phyloP scores from a whole-genome alignment of 2,797 vertebrate species.

The Scolopax rusticola region DNA sequence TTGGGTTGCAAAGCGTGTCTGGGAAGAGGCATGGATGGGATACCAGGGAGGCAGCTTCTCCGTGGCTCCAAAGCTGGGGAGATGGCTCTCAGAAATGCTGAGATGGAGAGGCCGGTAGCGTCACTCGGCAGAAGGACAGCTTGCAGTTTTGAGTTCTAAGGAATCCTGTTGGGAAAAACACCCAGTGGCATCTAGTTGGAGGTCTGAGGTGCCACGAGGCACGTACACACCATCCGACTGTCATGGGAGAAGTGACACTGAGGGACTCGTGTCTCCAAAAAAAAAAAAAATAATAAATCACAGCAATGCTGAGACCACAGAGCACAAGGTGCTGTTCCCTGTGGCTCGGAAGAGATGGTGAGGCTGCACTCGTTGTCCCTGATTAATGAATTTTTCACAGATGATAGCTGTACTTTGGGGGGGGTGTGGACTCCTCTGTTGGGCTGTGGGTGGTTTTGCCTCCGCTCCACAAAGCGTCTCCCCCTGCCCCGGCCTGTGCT shows the following conservation, averaged over 20 bases:
- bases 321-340: background rate
- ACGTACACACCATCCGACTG: background rate
- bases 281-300: background rate
- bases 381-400: background rate
- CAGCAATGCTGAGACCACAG: background rate
- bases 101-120: too few species aligned
- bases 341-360: background rate
- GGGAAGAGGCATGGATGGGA: background rate
- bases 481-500: background rate
- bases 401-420: fast-evolving
- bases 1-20: background rate
- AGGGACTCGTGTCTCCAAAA: background rate
- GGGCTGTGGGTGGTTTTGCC: background rate
- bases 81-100: background rate
- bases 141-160: background rate
- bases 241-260: background rate
- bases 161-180: background rate
- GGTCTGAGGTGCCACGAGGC: background rate
- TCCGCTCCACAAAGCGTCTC: background rate
- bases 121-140: background rate
- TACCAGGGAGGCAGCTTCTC: background rate
- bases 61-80: background rate
- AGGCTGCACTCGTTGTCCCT: background rate
- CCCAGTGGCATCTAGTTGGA: background rate
- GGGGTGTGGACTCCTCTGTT: fast-evolving